Evolutionary conservation across 2,113 vertebrate species (phyloP), one percentile per base, ranked within the genome.

Genomic region (Dasyornis broadbenti): DNA sequence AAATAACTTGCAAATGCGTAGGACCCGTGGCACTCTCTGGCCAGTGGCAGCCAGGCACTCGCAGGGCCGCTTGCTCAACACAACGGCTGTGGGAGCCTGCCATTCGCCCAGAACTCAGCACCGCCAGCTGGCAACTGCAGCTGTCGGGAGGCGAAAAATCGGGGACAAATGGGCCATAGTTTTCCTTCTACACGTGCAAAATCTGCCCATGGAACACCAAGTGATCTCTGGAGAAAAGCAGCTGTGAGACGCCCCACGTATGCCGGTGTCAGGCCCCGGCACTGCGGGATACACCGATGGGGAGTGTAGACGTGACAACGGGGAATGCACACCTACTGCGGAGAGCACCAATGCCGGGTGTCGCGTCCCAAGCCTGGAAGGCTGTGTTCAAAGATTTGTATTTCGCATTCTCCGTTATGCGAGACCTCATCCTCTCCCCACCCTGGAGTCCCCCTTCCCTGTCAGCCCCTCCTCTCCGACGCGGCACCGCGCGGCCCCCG

Each of bases 361-460:
- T 19, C 4, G 42, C 37, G 0, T 5, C 39, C 17, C 6, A 10
- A 6, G 16, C 0, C 35, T 6, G 5, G 6, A 7, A 9, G 4
- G 2, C 37, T 6, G 24, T 2, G 44, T 37, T 49, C 33, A 6
- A 6, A 7, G 3, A 23, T 2, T 0, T 26, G 2, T 3, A 5
- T 14, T 57, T 47, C 31, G 31, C 54, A 20, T 4, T 5, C 26
- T 6, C 35, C 64, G 1, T 10, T 11, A 33, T 6, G 2, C 2
- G 17, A 21, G 13, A 22, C 3, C 27, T 40, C 42, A 3, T 11
- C 5, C 21, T 22, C n/a, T 39, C 30, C 16, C 33, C 31, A 7
- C 19, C 16, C 39, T 4, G 26, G 9, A 19, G 8, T n/a, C 35
- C 50, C n/a, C 39, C 26, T 42, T 35, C 6, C 35, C 54, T 26